Base-by-base conservation (phyloP, 2,113 vertebrate species). In the Coregonus clupeaformis region DNA sequence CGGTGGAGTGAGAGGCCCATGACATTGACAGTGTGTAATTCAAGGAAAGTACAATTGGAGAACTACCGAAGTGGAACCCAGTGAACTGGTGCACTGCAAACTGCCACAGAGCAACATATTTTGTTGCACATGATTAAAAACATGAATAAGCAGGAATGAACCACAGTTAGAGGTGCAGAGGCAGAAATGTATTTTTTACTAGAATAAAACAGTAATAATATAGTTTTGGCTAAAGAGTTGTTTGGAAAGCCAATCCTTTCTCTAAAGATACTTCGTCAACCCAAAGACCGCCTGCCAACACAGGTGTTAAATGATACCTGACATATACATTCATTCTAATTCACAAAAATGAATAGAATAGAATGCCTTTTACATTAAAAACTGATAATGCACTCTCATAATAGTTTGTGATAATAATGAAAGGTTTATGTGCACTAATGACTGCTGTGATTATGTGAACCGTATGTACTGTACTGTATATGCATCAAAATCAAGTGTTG, bases 21-120 rank as follows among this genome's bases (percentile, higher is more conserved):
- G n/a, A n/a, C n/a, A n/a, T n/a, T n/a, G 20, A 32, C 32, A 69
- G 52, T 47, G 70, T 75, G 79, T 71, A 62, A 78, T 78, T 75
- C 73, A 82, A 67, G 47, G 81, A 75, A 47, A 7, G 80, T 80
- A 63, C 49, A 80, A 74, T 47, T 79, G 42, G 29, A 18, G 29
- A n/a, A 55, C 29, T 68, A 57, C 24, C 24, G 0, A 32, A 67
- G 24, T 74, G 49, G 12, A 68, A 57, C 64, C 13, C 65, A 74
- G 47, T 7, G 27, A 74, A 32, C 29, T 63, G 16, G 7, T 52
- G 45, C 36, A 11, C 36, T 42, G 36, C 14, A 36, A 63, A 42
- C n/a, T 36, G 32, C 47, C 68, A 5, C 45, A 55, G 18, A 55
- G 49, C 52, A 55, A 55, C 14, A 6, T 6, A 14, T 55, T 55